These are phyloP conservation scores for Capitulum mitella DNA, from an alignment of 2,888 invertebrate species.

Conservation along the genomic window DNA sequence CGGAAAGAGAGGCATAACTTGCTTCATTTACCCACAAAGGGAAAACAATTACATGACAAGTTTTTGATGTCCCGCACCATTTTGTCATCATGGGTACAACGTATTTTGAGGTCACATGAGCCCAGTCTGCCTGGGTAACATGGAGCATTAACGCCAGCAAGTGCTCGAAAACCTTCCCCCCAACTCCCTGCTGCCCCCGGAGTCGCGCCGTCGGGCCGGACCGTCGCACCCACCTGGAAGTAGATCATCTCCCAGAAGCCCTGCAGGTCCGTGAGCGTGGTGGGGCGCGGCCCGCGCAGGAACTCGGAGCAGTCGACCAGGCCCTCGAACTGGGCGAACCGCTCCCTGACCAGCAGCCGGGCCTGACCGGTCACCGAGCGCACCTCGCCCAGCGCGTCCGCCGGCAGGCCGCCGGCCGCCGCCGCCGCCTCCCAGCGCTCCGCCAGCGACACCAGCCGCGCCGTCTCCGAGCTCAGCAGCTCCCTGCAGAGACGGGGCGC, in stretches of 20 bases:
- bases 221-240: constrained; percentile 45
- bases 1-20: too few species aligned
- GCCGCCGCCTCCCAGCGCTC: background rate
- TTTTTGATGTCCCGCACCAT: too few species aligned
- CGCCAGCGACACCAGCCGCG: background rate
- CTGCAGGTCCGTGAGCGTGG: constrained; percentile 44
- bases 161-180: too few species aligned
- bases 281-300: constrained; percentile 43
- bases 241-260: constrained; percentile 50
- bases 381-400: constrained; percentile 41
- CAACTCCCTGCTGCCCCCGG: too few species aligned
- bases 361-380: constrained; percentile 44
- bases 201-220: too few species aligned
- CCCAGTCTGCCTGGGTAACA: too few species aligned
- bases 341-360: constrained; percentile 44
- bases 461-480: background rate
- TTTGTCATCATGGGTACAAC: too few species aligned
- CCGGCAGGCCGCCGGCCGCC: background rate
- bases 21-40: too few species aligned
- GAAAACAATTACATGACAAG: too few species aligned
- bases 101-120: too few species aligned
- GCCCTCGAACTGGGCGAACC: constrained; percentile 46
- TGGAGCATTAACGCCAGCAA: too few species aligned
- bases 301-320: constrained; percentile 46
- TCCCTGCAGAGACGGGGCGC: background rate